phyloP scores from a whole-genome alignment of 2,888 invertebrate species.

The Drepanosiphum platanoidis region DNA sequence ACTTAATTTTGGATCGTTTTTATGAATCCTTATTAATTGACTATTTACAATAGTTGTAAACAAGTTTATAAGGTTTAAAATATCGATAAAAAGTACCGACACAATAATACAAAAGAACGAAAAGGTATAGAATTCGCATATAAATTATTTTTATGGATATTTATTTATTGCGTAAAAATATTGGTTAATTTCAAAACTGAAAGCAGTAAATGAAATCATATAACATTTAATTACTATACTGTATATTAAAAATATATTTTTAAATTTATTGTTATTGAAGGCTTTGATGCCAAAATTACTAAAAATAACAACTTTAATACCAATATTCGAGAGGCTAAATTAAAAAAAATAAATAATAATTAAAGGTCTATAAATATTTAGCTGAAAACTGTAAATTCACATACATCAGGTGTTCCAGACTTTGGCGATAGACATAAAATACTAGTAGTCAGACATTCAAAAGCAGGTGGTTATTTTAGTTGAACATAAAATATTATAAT shows the following conservation, averaged over 20 bases:
- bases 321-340: neutral
- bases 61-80: too few species aligned
- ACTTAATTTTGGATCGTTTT: too few species aligned
- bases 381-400: neutral
- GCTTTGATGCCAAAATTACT: slow-evolving; percentile 27
- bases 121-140: too few species aligned
- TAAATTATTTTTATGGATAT: too few species aligned
- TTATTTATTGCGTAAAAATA: neutral
- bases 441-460: neutral
- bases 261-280: slow-evolving; percentile 14
- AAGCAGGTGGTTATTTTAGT: neutral
- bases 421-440: neutral
- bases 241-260: slow-evolving; percentile 7
- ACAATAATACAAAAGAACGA: too few species aligned
- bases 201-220: neutral
- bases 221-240: slow-evolving; percentile 1
- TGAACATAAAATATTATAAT: slow-evolving; percentile 17
- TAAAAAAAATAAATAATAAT: neutral
- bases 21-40: too few species aligned
- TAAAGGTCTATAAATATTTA: neutral
- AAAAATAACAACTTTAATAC: slow-evolving; percentile 9
- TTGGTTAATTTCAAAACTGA: neutral
- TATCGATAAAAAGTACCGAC: too few species aligned
- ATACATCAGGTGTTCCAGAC: neutral
- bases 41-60: too few species aligned